A percentile compares a stretch with the other conserved stretches of the same genome.
These are phyloP conservation scores for Brachypalpus laphriformis DNA, from an alignment of 2,888 invertebrate species.

Conservation along the genomic window DNA sequence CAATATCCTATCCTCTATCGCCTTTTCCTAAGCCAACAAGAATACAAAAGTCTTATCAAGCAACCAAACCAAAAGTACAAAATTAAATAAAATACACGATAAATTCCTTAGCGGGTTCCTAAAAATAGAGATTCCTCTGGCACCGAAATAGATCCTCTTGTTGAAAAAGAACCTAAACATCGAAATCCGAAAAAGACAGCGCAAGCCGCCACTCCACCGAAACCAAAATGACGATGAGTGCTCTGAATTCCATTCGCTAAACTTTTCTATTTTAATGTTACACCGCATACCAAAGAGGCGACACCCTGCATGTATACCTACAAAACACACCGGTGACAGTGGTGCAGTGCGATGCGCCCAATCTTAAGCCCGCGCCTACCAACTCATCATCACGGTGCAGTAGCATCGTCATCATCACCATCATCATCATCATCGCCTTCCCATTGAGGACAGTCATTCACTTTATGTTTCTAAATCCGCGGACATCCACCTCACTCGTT, in stretches of 20 bases:
- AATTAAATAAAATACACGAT: conserved; percentile 71
- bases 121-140: conserved; percentile 67
- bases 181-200: conserved; percentile 64
- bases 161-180: conserved; percentile 55
- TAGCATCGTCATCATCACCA: conserved; percentile 19
- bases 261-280: conserved; percentile 73
- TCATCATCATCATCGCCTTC: conserved; percentile 37
- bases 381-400: conserved; percentile 34
- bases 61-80: conserved; percentile 39
- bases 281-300: conserved; percentile 70
- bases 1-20: conserved; percentile 8
- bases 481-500: conserved; percentile 60
- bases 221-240: conserved; percentile 68
- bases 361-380: conserved; percentile 50
- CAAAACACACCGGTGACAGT: conserved; percentile 54
- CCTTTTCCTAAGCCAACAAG: conserved; percentile 12
- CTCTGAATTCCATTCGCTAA: conserved; percentile 74
- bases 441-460: conserved; percentile 72
- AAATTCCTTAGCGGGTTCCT: conserved; percentile 57
- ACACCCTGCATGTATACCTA: conserved; percentile 56
- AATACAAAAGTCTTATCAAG: conserved; percentile 29
- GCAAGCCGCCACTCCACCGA: conserved; percentile 39
- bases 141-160: conserved; percentile 59
- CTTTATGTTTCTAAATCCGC: conserved; percentile 52
- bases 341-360: conserved; percentile 44